phyloP scores from a whole-genome alignment of 2,888 invertebrate genomes.

The Lasioglossum oenotherae region DNA sequence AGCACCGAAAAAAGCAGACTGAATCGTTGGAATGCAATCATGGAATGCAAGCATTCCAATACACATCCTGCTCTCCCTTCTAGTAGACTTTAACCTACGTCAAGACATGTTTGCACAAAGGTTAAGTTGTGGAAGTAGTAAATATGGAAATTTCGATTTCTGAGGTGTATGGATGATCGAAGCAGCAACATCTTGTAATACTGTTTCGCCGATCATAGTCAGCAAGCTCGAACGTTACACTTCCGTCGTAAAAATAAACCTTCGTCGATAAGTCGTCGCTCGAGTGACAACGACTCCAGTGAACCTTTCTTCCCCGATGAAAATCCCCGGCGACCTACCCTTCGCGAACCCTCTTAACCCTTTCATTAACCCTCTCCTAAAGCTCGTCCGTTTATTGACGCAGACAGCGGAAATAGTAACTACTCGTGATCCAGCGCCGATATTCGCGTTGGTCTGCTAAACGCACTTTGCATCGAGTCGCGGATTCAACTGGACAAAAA shows the following conservation, averaged over 20 bases:
- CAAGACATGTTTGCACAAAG: no score
- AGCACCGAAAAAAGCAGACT: not conserved
- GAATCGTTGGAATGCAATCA: not conserved
- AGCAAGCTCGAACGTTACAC: not conserved
- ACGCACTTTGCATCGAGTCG: not conserved
- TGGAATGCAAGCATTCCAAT: not conserved
- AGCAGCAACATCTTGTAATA: not conserved
- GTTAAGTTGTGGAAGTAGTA: not conserved
- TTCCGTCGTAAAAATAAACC: not conserved
- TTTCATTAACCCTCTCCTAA: slow-evolving; percentile 20
- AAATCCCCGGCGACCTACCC: slow-evolving; percentile 6
- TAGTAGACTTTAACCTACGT: no score
- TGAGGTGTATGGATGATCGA: not conserved
- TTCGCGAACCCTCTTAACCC: slow-evolving; percentile 13
- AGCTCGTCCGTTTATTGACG: not conserved
- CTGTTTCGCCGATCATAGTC: not conserved
- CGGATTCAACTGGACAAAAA: not conserved
- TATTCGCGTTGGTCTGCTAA: not conserved
- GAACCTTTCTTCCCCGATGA: slow-evolving; percentile 14
- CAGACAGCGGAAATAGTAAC: not conserved
- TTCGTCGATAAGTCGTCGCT: slow-evolving; percentile 15
- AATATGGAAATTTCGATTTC: not conserved
- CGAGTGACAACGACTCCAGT: slow-evolving; percentile 8
- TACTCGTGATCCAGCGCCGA: not conserved
- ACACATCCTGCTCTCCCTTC: not conserved